A percentile compares a stretch with the other conserved stretches of the same genome.
phyloP scores from a whole-genome alignment of 2,113 vertebrate species.

The Lophura nycthemera region DNA sequence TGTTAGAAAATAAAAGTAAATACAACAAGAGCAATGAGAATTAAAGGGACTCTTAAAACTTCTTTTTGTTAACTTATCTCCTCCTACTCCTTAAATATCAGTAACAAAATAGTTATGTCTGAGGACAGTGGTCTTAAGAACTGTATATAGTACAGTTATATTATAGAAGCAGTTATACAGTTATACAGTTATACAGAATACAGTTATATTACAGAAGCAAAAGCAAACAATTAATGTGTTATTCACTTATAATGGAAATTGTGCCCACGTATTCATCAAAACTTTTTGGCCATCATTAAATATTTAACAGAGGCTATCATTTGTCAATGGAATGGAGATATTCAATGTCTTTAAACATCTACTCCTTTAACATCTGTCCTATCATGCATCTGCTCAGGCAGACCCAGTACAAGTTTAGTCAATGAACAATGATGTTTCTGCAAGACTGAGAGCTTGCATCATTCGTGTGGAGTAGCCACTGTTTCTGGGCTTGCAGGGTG shows the following conservation, averaged over 20 bases:
- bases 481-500: neutral
- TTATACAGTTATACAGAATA: no score
- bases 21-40: neutral
- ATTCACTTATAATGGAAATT: neutral
- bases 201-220: neutral
- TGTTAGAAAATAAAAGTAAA: neutral
- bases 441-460: neutral
- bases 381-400: neutral
- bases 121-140: neutral
- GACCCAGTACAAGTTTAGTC: neutral
- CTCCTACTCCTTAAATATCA: neutral
- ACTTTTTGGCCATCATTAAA: neutral
- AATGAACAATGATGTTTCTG: fast-evolving
- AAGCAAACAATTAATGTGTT: neutral
- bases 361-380: neutral
- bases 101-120: neutral
- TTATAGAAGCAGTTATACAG: no score
- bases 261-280: neutral
- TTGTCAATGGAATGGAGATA: neutral
- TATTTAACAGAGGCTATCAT: neutral
- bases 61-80: neutral
- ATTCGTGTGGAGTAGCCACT: neutral
- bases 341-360: neutral
- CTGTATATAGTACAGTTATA: neutral
- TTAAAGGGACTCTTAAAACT: neutral